These are phyloP conservation scores for Aegithalos caudatus DNA, from an alignment of 2,113 vertebrate species.

Conservation along the genomic window DNA sequence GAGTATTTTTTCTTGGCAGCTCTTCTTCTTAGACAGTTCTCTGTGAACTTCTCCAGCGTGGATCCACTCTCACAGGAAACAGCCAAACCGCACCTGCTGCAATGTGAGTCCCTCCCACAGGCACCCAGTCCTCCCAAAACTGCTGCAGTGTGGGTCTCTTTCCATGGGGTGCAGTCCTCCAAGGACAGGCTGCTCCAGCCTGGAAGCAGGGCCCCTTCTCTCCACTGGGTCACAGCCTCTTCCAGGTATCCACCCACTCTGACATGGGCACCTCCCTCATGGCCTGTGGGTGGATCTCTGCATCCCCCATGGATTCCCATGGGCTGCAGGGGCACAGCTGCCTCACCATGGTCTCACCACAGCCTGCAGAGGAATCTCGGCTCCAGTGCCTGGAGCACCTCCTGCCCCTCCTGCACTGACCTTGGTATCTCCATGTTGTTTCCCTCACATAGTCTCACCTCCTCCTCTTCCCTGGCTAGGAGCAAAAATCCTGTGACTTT, in stretches of 20 bases:
- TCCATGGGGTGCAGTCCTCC: accelerated
- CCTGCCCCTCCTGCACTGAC: too few species aligned
- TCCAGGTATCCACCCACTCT: not conserved
- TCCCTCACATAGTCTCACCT: too few species aligned
- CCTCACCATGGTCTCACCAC: too few species aligned
- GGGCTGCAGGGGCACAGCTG: not conserved
- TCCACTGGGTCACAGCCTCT: not conserved
- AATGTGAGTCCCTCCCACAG: not conserved
- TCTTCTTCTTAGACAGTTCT: not conserved
- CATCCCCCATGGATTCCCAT: accelerated
- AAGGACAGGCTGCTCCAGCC: not conserved
- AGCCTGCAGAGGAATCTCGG: too few species aligned
- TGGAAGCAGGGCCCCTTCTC: not conserved
- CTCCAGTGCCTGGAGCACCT: too few species aligned
- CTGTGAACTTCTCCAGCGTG: accelerated
- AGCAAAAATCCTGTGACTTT: too few species aligned
- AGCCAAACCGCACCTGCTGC: accelerated
- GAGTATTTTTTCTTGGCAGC: not conserved
- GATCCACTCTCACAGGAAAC: accelerated
- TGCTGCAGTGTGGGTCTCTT: accelerated
- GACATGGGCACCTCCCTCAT: accelerated
- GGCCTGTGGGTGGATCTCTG: not conserved
- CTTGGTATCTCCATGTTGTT: too few species aligned
- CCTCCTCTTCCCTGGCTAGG: too few species aligned
- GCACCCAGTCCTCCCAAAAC: not conserved